Conservation (phyloP, 2,888 invertebrate genomes). For the Cactoblastis cactorum region DNA sequence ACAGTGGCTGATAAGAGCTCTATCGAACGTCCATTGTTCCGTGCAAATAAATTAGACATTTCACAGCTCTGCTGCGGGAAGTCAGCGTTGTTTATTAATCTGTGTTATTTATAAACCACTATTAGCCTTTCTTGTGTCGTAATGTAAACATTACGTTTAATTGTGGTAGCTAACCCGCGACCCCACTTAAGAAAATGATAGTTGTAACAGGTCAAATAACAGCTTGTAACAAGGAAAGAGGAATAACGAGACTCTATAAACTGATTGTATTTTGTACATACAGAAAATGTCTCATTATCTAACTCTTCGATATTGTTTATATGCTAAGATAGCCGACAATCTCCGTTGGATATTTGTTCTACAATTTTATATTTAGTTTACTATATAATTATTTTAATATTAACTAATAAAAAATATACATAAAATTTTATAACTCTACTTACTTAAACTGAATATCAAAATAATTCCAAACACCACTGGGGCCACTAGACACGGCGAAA, state of each 20-base stretch:
- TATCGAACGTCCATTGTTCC: constrained; percentile 1
- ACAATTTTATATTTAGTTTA: not conserved
- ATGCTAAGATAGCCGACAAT: too few species aligned
- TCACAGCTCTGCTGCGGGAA: not conserved
- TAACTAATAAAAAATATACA: not conserved
- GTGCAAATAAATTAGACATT: constrained; percentile 5
- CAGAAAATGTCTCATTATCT: too few species aligned
- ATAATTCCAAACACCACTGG: constrained; percentile 15
- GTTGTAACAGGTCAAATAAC: too few species aligned
- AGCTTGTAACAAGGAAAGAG: too few species aligned
- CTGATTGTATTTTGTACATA: too few species aligned
- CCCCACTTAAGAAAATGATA: too few species aligned
- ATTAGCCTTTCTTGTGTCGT: not conserved
- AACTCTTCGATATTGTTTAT: too few species aligned
- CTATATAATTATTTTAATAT: not conserved
- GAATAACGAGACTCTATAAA: too few species aligned
- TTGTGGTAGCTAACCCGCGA: too few species aligned
- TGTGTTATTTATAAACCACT: not conserved
- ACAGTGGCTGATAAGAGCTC: constrained; percentile 5
- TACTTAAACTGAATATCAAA: not conserved
- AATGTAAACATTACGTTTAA: too few species aligned
- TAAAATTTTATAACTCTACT: not conserved
- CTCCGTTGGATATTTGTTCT: too few species aligned
- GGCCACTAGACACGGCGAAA: constrained; percentile 23
- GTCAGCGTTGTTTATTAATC: constrained; percentile 1